A percentile compares a stretch with the other conserved stretches of the same genome.
These are phyloP conservation scores for Poecilia gillii DNA, from an alignment of 2,797 vertebrate genomes.

Conservation along the genomic window DNA sequence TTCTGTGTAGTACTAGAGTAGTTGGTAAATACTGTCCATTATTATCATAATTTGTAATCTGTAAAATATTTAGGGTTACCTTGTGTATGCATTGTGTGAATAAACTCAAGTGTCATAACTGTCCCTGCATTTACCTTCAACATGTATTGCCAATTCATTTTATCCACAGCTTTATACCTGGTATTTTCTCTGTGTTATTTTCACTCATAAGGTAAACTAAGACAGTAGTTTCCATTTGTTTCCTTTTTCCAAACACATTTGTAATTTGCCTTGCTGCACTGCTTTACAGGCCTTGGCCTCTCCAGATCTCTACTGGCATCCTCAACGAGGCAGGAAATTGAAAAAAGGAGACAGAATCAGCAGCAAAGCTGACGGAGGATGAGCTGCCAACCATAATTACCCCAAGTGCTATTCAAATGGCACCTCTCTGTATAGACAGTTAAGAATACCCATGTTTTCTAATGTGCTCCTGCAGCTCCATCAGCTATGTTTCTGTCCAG, in stretches of 20 bases:
- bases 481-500: slow-evolving; percentile 61
- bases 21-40: too few species aligned
- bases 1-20: too few species aligned
- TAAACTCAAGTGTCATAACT: too few species aligned
- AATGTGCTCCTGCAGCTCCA: slow-evolving; percentile 67
- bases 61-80: too few species aligned
- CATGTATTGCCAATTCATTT: not conserved
- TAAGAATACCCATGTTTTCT: slow-evolving; percentile 68
- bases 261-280: slow-evolving; percentile 53
- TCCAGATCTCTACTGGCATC: slow-evolving; percentile 57
- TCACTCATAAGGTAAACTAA: slow-evolving; percentile 11
- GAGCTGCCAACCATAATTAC: slow-evolving; percentile 76
- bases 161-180: slow-evolving; percentile 7
- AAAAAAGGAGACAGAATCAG: slow-evolving; percentile 67
- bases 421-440: slow-evolving; percentile 71
- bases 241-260: slow-evolving; percentile 62
- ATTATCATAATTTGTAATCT: too few species aligned
- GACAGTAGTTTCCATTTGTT: slow-evolving; percentile 26
- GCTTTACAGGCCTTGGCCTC: slow-evolving; percentile 34
- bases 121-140: too few species aligned
- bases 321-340: slow-evolving; percentile 80
- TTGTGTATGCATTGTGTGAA: too few species aligned
- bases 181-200: slow-evolving; percentile 22
- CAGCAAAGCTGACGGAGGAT: slow-evolving; percentile 58
- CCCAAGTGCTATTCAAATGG: slow-evolving; percentile 70